Evolutionary conservation across 2,113 vertebrate genomes (phyloP).

Genomic region (Narcine bancroftii): DNA sequence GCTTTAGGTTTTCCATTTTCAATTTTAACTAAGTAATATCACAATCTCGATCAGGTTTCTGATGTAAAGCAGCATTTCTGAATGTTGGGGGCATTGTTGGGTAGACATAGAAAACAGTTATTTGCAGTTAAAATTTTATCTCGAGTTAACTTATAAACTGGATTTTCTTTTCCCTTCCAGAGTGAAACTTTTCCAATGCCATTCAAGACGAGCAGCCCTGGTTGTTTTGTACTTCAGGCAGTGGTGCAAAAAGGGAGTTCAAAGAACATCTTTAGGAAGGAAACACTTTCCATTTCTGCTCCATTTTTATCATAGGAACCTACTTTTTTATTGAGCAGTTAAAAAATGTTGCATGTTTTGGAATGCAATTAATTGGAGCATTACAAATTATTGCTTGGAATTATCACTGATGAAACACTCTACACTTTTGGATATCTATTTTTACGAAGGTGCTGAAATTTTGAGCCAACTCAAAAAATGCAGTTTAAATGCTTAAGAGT

Average conservation of each 20-base stretch:
- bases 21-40: too few species aligned
- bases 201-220: neutral
- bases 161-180: neutral
- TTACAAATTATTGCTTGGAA: neutral
- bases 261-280: neutral
- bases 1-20: too few species aligned
- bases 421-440: neutral
- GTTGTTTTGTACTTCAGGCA: neutral
- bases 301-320: neutral
- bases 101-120: neutral
- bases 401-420: neutral
- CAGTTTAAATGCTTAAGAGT: conserved; percentile 29
- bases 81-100: neutral
- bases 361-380: neutral
- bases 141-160: too few species aligned
- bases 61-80: too few species aligned
- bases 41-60: too few species aligned
- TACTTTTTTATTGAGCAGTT: neutral
- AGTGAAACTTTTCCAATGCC: neutral
- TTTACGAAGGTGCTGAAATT: neutral
- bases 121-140: too few species aligned
- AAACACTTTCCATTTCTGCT: neutral
- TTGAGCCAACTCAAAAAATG: conserved; percentile 18
- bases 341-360: neutral
- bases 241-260: neutral